Base-by-base conservation (phyloP, 2,113 vertebrate species). In the Hippocampus abdominalis region DNA sequence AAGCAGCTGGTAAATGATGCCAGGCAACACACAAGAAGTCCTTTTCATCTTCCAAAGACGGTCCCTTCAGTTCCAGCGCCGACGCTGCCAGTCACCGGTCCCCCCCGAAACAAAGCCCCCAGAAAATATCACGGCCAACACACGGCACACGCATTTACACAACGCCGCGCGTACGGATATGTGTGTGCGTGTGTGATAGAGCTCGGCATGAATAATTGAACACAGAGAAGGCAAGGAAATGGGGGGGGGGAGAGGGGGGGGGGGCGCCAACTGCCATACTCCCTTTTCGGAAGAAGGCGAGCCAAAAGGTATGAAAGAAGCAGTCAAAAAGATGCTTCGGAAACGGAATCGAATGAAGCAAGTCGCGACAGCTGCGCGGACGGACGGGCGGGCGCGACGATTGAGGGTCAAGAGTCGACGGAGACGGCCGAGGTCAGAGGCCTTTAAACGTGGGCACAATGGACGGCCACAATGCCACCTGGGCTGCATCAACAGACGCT, bases 191-290 rank as follows among this genome's bases (percentile, higher is more conserved):
- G 66, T 66, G 77, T 71, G 46, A 77, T 83, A 80, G 79, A 89
- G 78, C 81, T 84, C 75, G 81, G 73, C 78, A 88, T 91, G 81
- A 89, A 90, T 89, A 89, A 91, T 90, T 89, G 74, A 90, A 81
- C 70, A 72, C 20, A 68, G 73, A 71, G 82, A 62, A 60, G 72
- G 69, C 68, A 63, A 48, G 89, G 56, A 57, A n/a, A 18, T 5
- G 71, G 71, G 66, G 77, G 63, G 51, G 70, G 66, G 70, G 67
- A 1, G 46, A 12, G 23, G 72, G 64, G 69, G 4, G n/a, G 42
- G 72, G 66, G 69, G 66, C 49, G 74, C 76, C 81, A 86, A 84
- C 74, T 76, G 81, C 68, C 77, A 77, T 64, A 70, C 66, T 86
- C 44, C 10, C 77, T 64, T 81, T 81, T 73, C 4, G 23, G 73